These are phyloP conservation scores for Enteromius radiatus DNA, from an alignment of 2,797 vertebrate genomes.

Conservation along the genomic window DNA sequence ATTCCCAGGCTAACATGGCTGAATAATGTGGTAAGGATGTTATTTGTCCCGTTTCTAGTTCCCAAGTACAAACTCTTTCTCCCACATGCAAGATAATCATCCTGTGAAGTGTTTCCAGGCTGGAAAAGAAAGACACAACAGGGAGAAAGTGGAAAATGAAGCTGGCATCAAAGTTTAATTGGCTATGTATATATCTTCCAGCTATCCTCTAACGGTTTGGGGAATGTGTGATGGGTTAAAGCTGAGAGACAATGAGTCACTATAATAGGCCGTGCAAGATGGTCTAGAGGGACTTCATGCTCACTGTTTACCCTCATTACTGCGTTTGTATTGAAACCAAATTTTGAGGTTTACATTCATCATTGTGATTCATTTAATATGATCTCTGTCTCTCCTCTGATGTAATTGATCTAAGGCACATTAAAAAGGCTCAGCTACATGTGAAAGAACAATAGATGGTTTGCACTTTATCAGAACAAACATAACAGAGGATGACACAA, in stretches of 20 bases:
- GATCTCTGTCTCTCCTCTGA: neutral
- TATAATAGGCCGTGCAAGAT: neutral
- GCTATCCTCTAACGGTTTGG: slow-evolving; percentile 23
- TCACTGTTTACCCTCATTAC: slow-evolving; percentile 16
- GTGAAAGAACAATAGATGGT: neutral
- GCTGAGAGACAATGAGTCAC: neutral
- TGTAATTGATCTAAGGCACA: neutral
- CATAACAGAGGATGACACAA: neutral
- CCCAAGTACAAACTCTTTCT: slow-evolving; percentile 1
- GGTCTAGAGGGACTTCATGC: slow-evolving; percentile 7
- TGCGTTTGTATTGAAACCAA: slow-evolving; percentile 4
- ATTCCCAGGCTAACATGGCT: slow-evolving; percentile 3
- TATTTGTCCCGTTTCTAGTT: slow-evolving; percentile 6
- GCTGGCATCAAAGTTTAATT: slow-evolving; percentile 42
- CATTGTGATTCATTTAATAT: slow-evolving; percentile 14
- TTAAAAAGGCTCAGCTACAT: slow-evolving; percentile 1
- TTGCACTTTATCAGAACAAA: neutral
- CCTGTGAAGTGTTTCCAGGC: slow-evolving; percentile 9
- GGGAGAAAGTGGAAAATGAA: slow-evolving; percentile 6
- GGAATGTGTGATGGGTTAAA: slow-evolving; percentile 35
- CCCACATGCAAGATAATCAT: slow-evolving; percentile 17
- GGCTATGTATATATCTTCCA: slow-evolving; percentile 37
- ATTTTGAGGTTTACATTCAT: slow-evolving; percentile 4
- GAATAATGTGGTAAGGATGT: slow-evolving; percentile 6
- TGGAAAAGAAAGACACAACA: neutral